Base-by-base conservation (phyloP, 2,113 vertebrate species). In the Theristicus caerulescens region DNA sequence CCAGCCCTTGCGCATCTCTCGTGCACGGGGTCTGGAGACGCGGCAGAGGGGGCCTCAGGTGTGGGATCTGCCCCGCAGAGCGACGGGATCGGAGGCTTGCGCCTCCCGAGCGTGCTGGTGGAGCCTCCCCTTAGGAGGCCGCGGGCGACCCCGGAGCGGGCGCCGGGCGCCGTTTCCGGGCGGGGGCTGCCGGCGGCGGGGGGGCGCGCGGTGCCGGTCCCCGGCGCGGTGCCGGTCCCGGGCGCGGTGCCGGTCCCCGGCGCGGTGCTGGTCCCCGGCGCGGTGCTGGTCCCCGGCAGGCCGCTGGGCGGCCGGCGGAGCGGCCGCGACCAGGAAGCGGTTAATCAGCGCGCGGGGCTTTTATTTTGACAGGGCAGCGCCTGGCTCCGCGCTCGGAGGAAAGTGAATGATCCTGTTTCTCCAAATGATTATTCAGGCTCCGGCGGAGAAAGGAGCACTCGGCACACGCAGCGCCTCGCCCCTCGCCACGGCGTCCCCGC, bases 281-380 rank as follows among this genome's bases (percentile, higher is more conserved):
- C 51, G 31, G 84, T 91, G 91, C 78, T 61, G 47, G 54, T 86
- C 27, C 54, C 66, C 80, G 29, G 16, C 40, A 66, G 80, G 84
- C 91, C 80, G 71, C 88, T 91, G 93, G 72, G 76, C 91, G 90
- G 95, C 90, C 87, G 71, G 83, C 70, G 72, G 55, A 81, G 89
- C 82, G 71, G 85, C 85, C 85, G 82, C 70, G 91, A 79, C 62
- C 62, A 91, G 95, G 95, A 93, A 89, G 95, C 93, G 88, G 95
- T 93, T 93, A 93, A 96, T 89, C 51, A 54, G 91, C 81, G 87
- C 67, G 66, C 77, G 77, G 91, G 95, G 95, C 93, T 96, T 67
- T 96, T 96, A 96, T 95, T 96, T 96, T 96, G 95, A 96, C 95
- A 96, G 95, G 93, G 91, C 95, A 91, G 84, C 72, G 95, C 85